These are phyloP conservation scores for Mastomys natalensis DNA, from an alignment of 2,113 vertebrate species.

Conservation along the genomic window DNA sequence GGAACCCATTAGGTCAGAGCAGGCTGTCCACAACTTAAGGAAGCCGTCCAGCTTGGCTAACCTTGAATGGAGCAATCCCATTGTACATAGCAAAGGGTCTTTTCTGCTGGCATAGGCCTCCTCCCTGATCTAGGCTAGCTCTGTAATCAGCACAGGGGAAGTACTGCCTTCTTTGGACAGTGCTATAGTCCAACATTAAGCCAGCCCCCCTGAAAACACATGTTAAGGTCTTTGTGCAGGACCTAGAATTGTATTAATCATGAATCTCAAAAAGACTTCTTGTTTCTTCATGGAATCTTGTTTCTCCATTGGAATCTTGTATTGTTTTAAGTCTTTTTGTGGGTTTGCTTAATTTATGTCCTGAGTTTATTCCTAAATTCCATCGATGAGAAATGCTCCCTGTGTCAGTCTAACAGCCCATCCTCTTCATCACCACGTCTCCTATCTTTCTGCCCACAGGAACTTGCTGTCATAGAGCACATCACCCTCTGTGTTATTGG, in stretches of 20 bases:
- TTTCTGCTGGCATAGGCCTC: background rate
- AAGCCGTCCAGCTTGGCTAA: background rate
- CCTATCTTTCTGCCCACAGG: background rate
- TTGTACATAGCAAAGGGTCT: background rate
- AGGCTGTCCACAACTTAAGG: background rate
- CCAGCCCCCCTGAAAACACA: background rate
- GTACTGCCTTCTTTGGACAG: background rate
- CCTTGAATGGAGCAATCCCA: background rate
- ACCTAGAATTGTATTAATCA: background rate
- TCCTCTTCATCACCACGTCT: background rate
- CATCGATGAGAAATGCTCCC: background rate
- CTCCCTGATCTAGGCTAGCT: background rate
- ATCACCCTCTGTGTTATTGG: background rate
- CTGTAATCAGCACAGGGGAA: background rate
- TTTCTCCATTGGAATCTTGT: background rate
- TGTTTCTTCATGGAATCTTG: background rate
- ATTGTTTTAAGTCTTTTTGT: slow-evolving; percentile 2
- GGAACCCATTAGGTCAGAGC: background rate
- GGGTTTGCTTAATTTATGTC: background rate
- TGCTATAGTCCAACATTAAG: background rate
- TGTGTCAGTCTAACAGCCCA: background rate
- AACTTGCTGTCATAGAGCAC: background rate
- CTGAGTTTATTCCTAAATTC: background rate
- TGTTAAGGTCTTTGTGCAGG: background rate
- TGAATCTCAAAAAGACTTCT: background rate